These are phyloP conservation scores for Datnioides undecimradiatus DNA, from an alignment of 2,113 vertebrate genomes.

Conservation along the genomic window DNA sequence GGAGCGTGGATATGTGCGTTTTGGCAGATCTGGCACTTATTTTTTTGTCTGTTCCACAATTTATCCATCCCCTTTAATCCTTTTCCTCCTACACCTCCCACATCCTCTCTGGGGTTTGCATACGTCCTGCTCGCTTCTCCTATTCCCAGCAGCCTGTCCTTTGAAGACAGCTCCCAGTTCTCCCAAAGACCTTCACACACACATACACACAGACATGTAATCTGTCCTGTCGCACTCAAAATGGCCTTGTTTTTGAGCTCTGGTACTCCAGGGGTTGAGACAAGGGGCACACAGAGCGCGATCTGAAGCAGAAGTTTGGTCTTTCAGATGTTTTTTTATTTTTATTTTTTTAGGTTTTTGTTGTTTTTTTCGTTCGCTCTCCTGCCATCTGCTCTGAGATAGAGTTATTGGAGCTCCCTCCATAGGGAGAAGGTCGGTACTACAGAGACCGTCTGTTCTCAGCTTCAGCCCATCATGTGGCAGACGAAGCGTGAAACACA, in stretches of 20 bases:
- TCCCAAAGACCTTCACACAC: slow-evolving; percentile 30
- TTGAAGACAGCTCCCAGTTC: slow-evolving; percentile 57
- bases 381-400: slow-evolving; percentile 76
- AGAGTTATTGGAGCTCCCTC: slow-evolving; percentile 63
- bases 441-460: slow-evolving; percentile 71
- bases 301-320: slow-evolving; percentile 47
- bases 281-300: slow-evolving; percentile 1
- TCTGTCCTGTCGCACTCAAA: slow-evolving; percentile 19
- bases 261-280: slow-evolving; percentile 62
- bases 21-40: slow-evolving; percentile 1
- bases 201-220: slow-evolving; percentile 33
- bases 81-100: slow-evolving; percentile 9
- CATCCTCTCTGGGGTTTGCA: slow-evolving; percentile 18
- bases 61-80: slow-evolving; percentile 5
- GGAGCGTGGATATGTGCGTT: not conserved
- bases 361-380: slow-evolving; percentile 44
- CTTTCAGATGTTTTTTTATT: slow-evolving; percentile 57
- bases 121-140: slow-evolving; percentile 25
- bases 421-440: slow-evolving; percentile 65
- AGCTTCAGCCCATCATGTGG: slow-evolving; percentile 52
- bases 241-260: slow-evolving; percentile 26
- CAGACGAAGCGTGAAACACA: slow-evolving; percentile 73
- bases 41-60: slow-evolving; percentile 10
- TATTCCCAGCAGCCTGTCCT: slow-evolving; percentile 46
- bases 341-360: slow-evolving; percentile 52